Evolutionary conservation across 2,113 vertebrate species (phyloP), one percentile per base, ranked within the genome.

Genomic region (Alexandromys fortis): DNA sequence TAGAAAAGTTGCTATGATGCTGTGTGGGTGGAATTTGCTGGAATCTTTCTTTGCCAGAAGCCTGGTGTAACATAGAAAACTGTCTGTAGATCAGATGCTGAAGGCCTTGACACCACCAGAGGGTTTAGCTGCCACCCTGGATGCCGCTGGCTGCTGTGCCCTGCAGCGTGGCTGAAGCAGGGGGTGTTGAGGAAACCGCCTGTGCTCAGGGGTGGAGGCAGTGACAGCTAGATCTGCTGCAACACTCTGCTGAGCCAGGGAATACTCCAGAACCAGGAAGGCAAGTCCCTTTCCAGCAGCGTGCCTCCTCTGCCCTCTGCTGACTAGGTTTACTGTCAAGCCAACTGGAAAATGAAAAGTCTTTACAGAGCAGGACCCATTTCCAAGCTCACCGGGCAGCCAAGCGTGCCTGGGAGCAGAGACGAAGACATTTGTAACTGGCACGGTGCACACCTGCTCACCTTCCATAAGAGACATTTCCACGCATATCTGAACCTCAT

Each of bases 281-380:
- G 75, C 67, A 81, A 30, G 4, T 11, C 2, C 70, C 75, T 81
- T 6, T 3, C 52, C 45, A 58, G 7, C 42, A 1, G 13, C 11
- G 42, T 78, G 63, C 89, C 93, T 92, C 81, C 76, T 67, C 89
- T 93, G 94, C 94, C 95, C 96, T 85, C 97, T 93, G 7, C 78
- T 79, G 94, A 67, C 42, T 1, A 28, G 13, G 3, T 13, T 47
- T 91, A 21, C 9, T 14, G 38, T 61, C 65, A 33, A 1, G 10
- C 63, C 92, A 47, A 28, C 47, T 30, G 21, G 78, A 55, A 93
- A 95, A 85, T 35, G 70, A n/a, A 10, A 81, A 61, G 30, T 49
- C 70, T 42, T 58, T 24, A 30, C 10, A 22, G 52, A 45, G 33
- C 0, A 35, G 10, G 3, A 19, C 61, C 49, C 63, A 19, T 72